These are phyloP conservation scores for Agrilus planipennis DNA, from an alignment of 1,140 invertebrate species.

Conservation along the genomic window DNA sequence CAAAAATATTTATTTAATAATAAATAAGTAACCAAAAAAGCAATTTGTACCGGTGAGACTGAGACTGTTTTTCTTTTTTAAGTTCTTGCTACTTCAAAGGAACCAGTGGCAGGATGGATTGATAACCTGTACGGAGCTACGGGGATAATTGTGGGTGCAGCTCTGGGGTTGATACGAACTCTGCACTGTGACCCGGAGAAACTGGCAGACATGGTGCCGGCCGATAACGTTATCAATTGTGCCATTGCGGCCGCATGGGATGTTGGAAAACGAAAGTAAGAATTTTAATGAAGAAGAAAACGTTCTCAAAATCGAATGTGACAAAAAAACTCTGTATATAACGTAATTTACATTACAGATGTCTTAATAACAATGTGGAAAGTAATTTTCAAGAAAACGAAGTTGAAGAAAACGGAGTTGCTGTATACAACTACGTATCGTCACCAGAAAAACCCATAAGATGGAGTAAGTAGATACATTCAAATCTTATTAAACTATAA, in stretches of 20 bases:
- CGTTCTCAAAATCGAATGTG: no score
- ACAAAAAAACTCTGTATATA: no score
- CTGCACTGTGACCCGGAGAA: conserved; percentile 40
- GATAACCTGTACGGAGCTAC: conserved; percentile 69
- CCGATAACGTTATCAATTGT: conserved; percentile 57
- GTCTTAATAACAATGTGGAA: no score
- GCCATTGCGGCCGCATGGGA: conserved; percentile 54
- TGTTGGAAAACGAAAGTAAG: no score
- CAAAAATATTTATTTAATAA: no score
- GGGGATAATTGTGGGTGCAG: conserved; percentile 42
- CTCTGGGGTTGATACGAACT: conserved; percentile 50
- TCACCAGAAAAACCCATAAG: conserved; percentile 51
- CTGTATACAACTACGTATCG: conserved; percentile 59
- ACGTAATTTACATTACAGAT: no score
- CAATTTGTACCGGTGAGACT: not conserved
- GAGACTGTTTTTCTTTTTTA: conserved; percentile 11
- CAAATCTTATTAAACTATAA: no score
- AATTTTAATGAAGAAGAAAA: no score
- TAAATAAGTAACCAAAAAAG: not conserved
- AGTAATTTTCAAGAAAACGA: no score
- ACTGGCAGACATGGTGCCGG: conserved; percentile 59
- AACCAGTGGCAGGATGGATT: conserved; percentile 55
- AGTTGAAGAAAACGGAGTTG: conserved; percentile 33
- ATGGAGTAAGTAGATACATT: conserved; percentile 47
- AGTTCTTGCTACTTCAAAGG: conserved; percentile 42